These are phyloP conservation scores for Eucera pruinosa DNA, from an alignment of 2,888 invertebrate species.

Conservation along the genomic window DNA sequence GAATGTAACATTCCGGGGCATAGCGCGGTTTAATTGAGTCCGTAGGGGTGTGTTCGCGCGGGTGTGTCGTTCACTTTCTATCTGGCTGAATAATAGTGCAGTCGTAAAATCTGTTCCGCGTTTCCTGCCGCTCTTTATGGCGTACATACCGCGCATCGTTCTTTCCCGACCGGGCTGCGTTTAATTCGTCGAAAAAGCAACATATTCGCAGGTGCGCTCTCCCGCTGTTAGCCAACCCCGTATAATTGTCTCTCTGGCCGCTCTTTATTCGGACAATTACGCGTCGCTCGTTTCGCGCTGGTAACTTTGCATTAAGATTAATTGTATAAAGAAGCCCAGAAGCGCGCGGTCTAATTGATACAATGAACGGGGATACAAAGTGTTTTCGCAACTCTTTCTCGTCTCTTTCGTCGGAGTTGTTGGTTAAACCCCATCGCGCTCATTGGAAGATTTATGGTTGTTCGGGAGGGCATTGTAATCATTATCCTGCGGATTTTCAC, in stretches of 20 bases:
- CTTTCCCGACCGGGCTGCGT: conserved; percentile 28
- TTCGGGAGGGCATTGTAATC: no score
- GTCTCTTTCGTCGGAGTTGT: no score
- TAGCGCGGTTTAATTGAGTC: conserved; percentile 47
- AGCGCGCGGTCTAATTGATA: conserved; percentile 64
- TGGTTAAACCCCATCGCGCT: no score
- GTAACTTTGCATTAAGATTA: conserved; percentile 61
- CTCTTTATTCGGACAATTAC: conserved; percentile 60
- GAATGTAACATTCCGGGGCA: conserved; percentile 10
- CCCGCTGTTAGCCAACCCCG: neutral
- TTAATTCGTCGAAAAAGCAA: conserved; percentile 54
- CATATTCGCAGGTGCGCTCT: conserved; percentile 38
- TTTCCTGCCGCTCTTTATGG: conserved; percentile 34
- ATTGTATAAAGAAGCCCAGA: conserved; percentile 52
- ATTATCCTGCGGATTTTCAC: no score
- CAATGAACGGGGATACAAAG: conserved; percentile 47
- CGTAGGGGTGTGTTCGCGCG: conserved; percentile 1
- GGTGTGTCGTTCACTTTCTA: conserved; percentile 46
- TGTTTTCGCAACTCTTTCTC: no score
- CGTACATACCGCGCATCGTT: conserved; percentile 21
- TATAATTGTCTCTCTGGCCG: conserved; percentile 39
- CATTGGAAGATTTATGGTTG: no score
- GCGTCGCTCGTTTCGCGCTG: conserved; percentile 48
- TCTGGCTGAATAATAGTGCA: conserved; percentile 47
- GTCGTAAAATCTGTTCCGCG: conserved; percentile 56